Conservation (phyloP, 1,140 invertebrate genomes). For the Gryllus bimaculatus region DNA sequence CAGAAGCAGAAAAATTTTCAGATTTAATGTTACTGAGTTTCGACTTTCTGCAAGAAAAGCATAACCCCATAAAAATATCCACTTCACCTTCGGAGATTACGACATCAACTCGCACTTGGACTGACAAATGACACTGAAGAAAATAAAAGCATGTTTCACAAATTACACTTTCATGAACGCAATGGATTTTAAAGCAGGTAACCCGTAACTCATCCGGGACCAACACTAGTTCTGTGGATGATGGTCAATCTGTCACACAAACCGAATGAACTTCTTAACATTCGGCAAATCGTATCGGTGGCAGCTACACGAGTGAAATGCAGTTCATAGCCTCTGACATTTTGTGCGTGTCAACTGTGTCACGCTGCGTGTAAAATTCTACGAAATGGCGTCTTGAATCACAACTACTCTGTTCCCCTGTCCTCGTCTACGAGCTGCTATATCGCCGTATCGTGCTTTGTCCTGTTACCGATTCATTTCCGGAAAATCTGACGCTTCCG, state of each 20-base stretch:
- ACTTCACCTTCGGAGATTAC: constrained; percentile 6
- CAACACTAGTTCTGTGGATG: constrained; percentile 8
- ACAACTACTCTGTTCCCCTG: background rate
- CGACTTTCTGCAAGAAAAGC: constrained; percentile 43
- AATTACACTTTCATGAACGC: background rate
- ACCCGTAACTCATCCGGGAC: constrained; percentile 4
- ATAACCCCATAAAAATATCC: constrained; percentile 37
- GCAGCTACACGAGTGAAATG: background rate
- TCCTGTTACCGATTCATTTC: constrained; percentile 15
- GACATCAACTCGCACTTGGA: constrained; percentile 12
- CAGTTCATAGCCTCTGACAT: background rate
- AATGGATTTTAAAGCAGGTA: constrained; percentile 6
- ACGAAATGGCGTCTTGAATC: background rate
- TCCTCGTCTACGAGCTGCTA: background rate
- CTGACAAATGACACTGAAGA: constrained; percentile 10
- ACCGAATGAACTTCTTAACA: background rate
- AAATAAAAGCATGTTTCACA: constrained; percentile 9
- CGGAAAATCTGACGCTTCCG: constrained; percentile 13
- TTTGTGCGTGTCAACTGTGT: constrained; percentile 1
- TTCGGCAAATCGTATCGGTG: background rate
- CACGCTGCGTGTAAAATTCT: background rate
- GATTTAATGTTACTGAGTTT: constrained; percentile 40
- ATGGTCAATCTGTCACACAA: constrained; percentile 14
- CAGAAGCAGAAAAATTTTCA: constrained; percentile 39
- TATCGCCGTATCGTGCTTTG: constrained; percentile 6